phyloP scores from a whole-genome alignment of 2,113 vertebrate species.

The Marcusenius ussheri region DNA sequence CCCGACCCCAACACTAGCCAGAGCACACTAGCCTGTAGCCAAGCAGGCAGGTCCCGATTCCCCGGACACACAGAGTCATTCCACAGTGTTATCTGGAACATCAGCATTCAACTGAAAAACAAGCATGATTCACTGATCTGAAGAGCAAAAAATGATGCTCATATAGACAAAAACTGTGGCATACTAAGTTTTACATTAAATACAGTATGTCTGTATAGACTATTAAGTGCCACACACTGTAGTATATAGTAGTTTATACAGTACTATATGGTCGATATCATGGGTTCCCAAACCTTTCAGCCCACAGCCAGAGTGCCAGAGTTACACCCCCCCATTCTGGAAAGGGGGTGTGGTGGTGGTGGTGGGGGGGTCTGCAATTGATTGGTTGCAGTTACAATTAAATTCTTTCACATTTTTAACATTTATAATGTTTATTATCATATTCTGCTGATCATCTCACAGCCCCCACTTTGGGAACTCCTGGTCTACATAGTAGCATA shows the following conservation, averaged over 20 bases:
- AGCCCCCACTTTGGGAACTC: not conserved
- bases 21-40: slow-evolving; percentile 21
- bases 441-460: not conserved
- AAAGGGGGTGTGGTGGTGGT: no score
- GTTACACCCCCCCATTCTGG: not conserved
- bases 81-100: not conserved
- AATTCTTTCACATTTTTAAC: not conserved
- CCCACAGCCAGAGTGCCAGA: not conserved
- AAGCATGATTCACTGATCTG: not conserved
- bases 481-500: not conserved
- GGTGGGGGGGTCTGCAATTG: not conserved
- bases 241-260: not conserved
- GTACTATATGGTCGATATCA: not conserved
- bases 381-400: not conserved
- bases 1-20: slow-evolving; percentile 29
- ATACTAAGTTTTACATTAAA: not conserved
- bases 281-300: not conserved
- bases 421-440: not conserved
- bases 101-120: not conserved
- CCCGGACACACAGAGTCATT: not conserved
- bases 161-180: not conserved
- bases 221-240: not conserved
- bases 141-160: not conserved
- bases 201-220: not conserved
- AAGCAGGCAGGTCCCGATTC: not conserved